Conservation (phyloP, 2,888 invertebrate species). For the Camponotus fellah region DNA sequence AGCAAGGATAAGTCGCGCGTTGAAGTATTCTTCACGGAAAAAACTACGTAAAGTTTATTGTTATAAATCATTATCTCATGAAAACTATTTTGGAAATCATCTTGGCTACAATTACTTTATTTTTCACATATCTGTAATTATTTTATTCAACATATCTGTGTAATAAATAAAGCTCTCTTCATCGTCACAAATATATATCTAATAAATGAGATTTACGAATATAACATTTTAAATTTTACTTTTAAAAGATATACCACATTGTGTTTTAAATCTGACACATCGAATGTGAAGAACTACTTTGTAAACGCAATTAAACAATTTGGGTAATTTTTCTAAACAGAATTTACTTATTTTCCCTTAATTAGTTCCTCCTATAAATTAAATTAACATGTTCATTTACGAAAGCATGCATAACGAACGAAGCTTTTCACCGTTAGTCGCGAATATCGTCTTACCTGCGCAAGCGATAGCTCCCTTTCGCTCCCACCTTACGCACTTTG, state of each 20-base stretch:
- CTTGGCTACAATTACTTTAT: neutral
- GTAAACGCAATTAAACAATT: conserved; percentile 36
- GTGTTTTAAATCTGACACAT: neutral
- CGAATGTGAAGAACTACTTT: neutral
- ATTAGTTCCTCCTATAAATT: conserved; percentile 24
- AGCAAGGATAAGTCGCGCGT: conserved; percentile 60
- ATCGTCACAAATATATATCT: too few species aligned
- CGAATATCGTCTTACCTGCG: conserved; percentile 47
- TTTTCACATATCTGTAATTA: too few species aligned
- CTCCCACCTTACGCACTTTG: conserved; percentile 40
- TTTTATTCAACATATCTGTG: too few species aligned
- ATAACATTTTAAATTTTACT: neutral
- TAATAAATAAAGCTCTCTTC: neutral
- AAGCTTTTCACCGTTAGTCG: conserved; percentile 27
- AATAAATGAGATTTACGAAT: neutral
- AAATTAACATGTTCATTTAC: conserved; percentile 40
- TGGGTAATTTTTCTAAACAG: neutral
- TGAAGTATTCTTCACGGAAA: conserved; percentile 66
- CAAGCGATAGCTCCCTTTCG: conserved; percentile 44
- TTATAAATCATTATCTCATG: conserved; percentile 77
- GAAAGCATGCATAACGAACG: conserved; percentile 32
- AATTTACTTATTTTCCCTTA: neutral
- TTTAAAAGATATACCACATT: neutral
- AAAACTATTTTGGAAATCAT: neutral
- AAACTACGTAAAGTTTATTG: conserved; percentile 74